Evolutionary conservation across 2,888 invertebrate genomes (phyloP).

Genomic region (Galerucella pusilla): DNA sequence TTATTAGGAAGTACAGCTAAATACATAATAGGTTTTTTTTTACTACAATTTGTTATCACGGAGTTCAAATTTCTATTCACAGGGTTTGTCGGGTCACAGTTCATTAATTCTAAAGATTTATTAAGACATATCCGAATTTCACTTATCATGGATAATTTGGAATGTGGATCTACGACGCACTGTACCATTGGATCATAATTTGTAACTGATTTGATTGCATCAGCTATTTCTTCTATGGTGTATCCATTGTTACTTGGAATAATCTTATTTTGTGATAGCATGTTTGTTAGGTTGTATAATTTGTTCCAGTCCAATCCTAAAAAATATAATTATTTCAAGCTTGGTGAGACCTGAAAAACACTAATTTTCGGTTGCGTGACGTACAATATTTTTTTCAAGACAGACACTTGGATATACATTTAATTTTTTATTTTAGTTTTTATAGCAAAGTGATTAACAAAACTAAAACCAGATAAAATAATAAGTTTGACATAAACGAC

Average conservation of each 20-base stretch:
- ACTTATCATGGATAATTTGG: constrained; percentile 70
- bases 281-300: constrained; percentile 71
- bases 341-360: no score
- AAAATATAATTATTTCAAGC: background rate
- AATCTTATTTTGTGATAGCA: constrained; percentile 70
- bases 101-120: constrained; percentile 71
- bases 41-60: constrained; percentile 72
- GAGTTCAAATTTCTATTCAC: constrained; percentile 52
- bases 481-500: no score
- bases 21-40: constrained; percentile 69
- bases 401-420: no score
- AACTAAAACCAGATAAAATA: no score
- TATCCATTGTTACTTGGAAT: constrained; percentile 68
- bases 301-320: constrained; percentile 71
- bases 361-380: no score
- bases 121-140: constrained; percentile 82
- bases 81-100: constrained; percentile 72
- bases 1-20: constrained; percentile 65
- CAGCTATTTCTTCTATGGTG: constrained; percentile 66
- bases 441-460: no score
- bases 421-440: no score
- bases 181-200: constrained; percentile 73
- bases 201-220: constrained; percentile 68
- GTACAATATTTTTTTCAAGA: no score
- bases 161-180: constrained; percentile 72